Conservation (phyloP, 1,140 invertebrate genomes). For the Heliconius nattereri region DNA sequence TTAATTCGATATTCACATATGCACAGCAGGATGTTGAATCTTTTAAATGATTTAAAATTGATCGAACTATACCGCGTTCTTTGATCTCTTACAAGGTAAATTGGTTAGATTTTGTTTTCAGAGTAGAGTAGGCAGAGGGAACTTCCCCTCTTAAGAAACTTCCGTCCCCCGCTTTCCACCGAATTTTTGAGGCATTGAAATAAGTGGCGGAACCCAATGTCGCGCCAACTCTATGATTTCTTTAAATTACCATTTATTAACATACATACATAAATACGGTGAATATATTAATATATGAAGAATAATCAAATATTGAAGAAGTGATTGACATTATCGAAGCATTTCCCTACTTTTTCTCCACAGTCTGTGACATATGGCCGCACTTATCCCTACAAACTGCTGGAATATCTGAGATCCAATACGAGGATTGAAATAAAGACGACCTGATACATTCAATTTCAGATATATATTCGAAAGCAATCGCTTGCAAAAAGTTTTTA, state of each 20-base stretch:
- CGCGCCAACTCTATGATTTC: too few species aligned
- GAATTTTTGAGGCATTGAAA: too few species aligned
- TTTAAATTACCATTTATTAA: too few species aligned
- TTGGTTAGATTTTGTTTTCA: background rate
- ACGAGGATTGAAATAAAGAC: slow-evolving; percentile 61
- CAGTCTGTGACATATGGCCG: slow-evolving; percentile 58
- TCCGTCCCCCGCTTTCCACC: background rate
- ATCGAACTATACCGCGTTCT: background rate
- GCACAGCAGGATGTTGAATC: background rate
- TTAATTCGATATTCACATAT: background rate
- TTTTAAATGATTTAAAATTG: background rate
- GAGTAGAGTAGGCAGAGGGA: too few species aligned
- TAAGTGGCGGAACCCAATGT: too few species aligned
- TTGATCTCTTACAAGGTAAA: background rate
- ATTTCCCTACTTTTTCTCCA: slow-evolving; percentile 16
- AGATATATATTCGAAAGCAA: slow-evolving; percentile 19
- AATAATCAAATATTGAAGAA: background rate
- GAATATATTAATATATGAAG: background rate
- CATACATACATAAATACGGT: too few species aligned
- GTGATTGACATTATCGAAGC: slow-evolving; percentile 9
- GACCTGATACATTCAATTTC: slow-evolving; percentile 22
- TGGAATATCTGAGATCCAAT: slow-evolving; percentile 64
- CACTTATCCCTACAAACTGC: slow-evolving; percentile 72
- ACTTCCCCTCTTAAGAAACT: too few species aligned
- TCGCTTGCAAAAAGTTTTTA: slow-evolving; percentile 22